These are phyloP conservation scores for Siphonodentalium dalli DNA, from an alignment of 2,888 invertebrate genomes.

Conservation along the genomic window DNA sequence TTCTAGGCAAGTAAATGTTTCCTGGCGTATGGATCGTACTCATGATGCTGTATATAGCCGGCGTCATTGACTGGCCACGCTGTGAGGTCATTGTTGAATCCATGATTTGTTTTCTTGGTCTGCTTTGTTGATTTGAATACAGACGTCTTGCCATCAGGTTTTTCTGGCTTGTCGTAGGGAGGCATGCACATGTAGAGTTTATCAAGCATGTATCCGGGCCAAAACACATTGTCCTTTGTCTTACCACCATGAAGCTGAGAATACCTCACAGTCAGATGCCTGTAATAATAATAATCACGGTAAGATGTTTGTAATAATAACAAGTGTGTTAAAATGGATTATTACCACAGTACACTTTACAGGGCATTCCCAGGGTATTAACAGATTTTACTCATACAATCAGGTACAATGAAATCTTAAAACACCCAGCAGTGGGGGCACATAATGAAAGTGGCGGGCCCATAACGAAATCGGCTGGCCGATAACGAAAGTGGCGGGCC, in stretches of 20 bases:
- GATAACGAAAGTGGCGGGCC: too few relatives aligned
- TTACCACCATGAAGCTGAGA: slow-evolving; percentile 36
- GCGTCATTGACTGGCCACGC: slow-evolving; percentile 41
- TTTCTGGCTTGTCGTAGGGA: slow-evolving; percentile 31
- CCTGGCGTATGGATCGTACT: slow-evolving; percentile 39
- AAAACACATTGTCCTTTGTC: slow-evolving; percentile 47
- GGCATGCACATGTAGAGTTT: slow-evolving; percentile 56
- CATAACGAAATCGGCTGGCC: too few relatives aligned
- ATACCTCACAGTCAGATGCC: slow-evolving; percentile 40
- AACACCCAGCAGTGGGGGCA: too few relatives aligned
- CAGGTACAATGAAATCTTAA: too few relatives aligned
- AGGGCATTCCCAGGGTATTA: too few relatives aligned
- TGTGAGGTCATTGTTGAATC: slow-evolving; percentile 39
- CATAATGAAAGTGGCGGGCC: too few relatives aligned
- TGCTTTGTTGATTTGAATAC: slow-evolving; percentile 38
- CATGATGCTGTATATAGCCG: slow-evolving; percentile 42
- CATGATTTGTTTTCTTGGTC: slow-evolving; percentile 31
- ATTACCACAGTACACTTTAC: too few relatives aligned
- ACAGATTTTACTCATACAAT: too few relatives aligned
- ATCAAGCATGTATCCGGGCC: slow-evolving; percentile 61
- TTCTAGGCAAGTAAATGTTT: too few relatives aligned
- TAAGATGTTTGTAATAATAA: neutral
- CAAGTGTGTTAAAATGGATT: too few relatives aligned
- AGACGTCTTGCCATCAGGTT: slow-evolving; percentile 24
- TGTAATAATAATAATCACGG: slow-evolving; percentile 27